phyloP scores from a whole-genome alignment of 2,113 vertebrate species.

The Malurus elegans region DNA sequence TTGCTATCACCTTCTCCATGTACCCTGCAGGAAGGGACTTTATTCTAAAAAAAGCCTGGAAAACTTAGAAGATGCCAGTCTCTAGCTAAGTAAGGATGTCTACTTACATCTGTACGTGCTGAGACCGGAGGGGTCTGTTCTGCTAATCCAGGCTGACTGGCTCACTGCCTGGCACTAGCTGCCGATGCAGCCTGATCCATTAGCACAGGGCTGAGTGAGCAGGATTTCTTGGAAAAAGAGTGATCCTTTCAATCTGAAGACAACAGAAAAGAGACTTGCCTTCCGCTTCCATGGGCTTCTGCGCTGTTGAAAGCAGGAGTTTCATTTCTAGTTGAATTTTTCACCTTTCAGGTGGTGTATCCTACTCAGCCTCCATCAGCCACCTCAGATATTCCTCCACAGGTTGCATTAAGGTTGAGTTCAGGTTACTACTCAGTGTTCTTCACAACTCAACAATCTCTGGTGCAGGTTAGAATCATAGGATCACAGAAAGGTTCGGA shows the following conservation, averaged over 20 bases:
- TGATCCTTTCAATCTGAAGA: background rate
- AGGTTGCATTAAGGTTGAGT: background rate
- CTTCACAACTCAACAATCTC: background rate
- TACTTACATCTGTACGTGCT: background rate
- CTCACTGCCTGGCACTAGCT: background rate
- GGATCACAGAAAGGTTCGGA: background rate
- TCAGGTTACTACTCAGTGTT: background rate
- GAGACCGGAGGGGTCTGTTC: background rate
- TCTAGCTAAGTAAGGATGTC: background rate
- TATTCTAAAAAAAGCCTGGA: background rate
- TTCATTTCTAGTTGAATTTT: slow-evolving; percentile 36
- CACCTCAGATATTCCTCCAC: background rate
- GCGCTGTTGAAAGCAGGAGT: background rate
- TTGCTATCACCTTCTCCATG: background rate
- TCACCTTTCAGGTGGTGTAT: background rate
- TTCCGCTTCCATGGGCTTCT: background rate
- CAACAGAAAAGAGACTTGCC: background rate
- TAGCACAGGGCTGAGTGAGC: background rate
- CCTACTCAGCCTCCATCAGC: background rate
- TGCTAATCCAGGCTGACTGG: slow-evolving; percentile 27
- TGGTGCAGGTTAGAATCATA: background rate
- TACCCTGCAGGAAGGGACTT: background rate
- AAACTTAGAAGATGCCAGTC: background rate
- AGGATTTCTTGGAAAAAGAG: background rate
- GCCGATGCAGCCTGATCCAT: background rate